phyloP scores from a whole-genome alignment of 1,140 invertebrate species.

The Micrasema minimum region DNA sequence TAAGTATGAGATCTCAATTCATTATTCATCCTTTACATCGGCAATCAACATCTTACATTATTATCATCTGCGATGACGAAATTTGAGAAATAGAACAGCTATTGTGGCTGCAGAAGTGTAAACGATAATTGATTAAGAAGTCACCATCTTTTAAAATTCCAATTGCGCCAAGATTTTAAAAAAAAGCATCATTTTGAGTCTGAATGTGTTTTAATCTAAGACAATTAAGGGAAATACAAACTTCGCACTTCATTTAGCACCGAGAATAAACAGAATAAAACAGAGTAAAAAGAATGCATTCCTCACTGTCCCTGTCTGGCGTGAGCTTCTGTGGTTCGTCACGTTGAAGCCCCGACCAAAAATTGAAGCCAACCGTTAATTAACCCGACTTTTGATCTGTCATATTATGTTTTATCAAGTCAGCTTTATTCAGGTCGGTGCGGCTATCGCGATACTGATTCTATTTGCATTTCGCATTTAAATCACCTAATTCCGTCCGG shows the following conservation, averaged over 20 bases:
- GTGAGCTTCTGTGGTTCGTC: slow-evolving; percentile 13
- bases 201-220: too few relatives aligned
- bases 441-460: slow-evolving; percentile 26
- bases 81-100: too few relatives aligned
- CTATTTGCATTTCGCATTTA: slow-evolving; percentile 38
- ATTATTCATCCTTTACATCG: slow-evolving; percentile 8
- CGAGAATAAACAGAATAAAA: too few relatives aligned
- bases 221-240: too few relatives aligned
- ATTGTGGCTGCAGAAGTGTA: too few relatives aligned
- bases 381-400: slow-evolving; percentile 32
- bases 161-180: too few relatives aligned
- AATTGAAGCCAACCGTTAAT: slow-evolving; percentile 10
- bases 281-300: slow-evolving; percentile 12
- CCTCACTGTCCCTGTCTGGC: slow-evolving; percentile 25
- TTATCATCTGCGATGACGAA: too few relatives aligned
- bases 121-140: too few relatives aligned
- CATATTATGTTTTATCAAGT: slow-evolving; percentile 19
- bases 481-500: slow-evolving; percentile 28
- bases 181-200: too few relatives aligned
- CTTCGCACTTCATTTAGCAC: too few relatives aligned
- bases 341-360: slow-evolving; percentile 15
- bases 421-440: slow-evolving; percentile 12
- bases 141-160: too few relatives aligned
- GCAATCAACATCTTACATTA: background rate
- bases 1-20: background rate